Evolutionary conservation across 1,140 invertebrate species (phyloP).

Genomic region (Chionoecetes opilio): DNA sequence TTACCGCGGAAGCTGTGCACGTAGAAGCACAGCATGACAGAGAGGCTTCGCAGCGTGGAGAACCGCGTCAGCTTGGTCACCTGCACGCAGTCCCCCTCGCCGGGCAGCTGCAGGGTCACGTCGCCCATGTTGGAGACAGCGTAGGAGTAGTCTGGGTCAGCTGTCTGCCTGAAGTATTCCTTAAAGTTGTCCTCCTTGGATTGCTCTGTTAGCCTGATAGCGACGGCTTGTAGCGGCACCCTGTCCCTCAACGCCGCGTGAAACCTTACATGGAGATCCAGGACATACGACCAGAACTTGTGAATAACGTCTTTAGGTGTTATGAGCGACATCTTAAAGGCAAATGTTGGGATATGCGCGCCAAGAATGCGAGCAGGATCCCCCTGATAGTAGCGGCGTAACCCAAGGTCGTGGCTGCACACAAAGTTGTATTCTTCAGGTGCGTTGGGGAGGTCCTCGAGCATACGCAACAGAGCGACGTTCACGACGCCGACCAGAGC

Average conservation of each 20-base stretch:
- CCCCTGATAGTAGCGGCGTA: conserved; percentile 61
- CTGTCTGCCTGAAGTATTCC: conserved; percentile 22
- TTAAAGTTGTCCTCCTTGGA: conserved; percentile 50
- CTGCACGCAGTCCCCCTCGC: conserved; percentile 41
- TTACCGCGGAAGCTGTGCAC: conserved; percentile 46
- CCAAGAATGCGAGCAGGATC: conserved; percentile 56
- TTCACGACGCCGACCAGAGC: conserved; percentile 44
- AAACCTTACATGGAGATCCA: conserved; percentile 50
- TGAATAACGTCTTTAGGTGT: background rate
- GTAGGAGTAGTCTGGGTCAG: conserved; percentile 49
- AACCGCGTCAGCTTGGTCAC: background rate
- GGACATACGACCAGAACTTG: conserved; percentile 53
- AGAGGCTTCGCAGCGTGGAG: background rate
- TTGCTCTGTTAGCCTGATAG: conserved; percentile 11
- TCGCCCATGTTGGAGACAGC: conserved; percentile 60
- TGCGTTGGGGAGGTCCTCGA: background rate
- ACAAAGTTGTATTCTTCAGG: conserved; percentile 29
- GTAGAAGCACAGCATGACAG: conserved; percentile 49
- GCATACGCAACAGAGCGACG: conserved; percentile 21
- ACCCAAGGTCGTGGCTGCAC: conserved; percentile 49
- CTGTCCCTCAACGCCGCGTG: background rate
- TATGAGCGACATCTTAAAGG: conserved; percentile 40
- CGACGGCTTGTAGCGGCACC: conserved; percentile 28
- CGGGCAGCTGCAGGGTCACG: conserved; percentile 48
- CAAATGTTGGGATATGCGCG: conserved; percentile 52